Evolutionary conservation across 2,888 invertebrate species (phyloP).

Genomic region (Lasiommata megera): DNA sequence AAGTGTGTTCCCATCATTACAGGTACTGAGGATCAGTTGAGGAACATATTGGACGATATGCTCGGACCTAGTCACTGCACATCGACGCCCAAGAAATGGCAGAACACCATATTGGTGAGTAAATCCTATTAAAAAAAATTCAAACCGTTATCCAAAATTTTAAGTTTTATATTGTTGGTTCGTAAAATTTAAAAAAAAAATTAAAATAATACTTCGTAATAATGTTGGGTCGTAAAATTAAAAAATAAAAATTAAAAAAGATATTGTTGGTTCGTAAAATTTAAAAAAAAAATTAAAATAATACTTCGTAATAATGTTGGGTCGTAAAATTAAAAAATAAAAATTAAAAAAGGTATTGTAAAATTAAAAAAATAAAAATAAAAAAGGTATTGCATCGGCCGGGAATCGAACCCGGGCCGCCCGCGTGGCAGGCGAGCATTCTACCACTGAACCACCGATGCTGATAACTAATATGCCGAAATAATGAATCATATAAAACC

Average conservation of each 20-base stretch:
- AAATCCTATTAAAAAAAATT: not conserved
- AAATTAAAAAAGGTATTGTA: not conserved
- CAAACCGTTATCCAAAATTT: too few relatives aligned
- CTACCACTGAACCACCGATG: conserved; percentile 83
- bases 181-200: too few relatives aligned
- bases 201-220: too few relatives aligned
- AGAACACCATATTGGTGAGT: conserved; percentile 83
- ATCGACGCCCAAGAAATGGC: conserved; percentile 81
- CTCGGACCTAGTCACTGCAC: conserved; percentile 87
- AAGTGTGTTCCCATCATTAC: conserved; percentile 35
- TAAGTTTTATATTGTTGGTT: too few relatives aligned
- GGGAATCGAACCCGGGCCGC: conserved; percentile 81
- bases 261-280: too few relatives aligned
- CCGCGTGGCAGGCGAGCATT: conserved; percentile 83
- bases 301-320: too few relatives aligned
- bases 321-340: not conserved
- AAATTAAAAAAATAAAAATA: not conserved
- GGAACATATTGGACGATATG: conserved; percentile 88
- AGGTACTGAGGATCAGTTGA: conserved; percentile 87
- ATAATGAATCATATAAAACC: too few relatives aligned
- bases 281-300: too few relatives aligned
- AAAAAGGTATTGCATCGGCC: conserved; percentile 52
- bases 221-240: too few relatives aligned
- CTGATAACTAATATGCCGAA: conserved; percentile 35
- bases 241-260: too few relatives aligned